phyloP scores from a whole-genome alignment of 2,888 invertebrate species.

The Orthosia incerta region DNA sequence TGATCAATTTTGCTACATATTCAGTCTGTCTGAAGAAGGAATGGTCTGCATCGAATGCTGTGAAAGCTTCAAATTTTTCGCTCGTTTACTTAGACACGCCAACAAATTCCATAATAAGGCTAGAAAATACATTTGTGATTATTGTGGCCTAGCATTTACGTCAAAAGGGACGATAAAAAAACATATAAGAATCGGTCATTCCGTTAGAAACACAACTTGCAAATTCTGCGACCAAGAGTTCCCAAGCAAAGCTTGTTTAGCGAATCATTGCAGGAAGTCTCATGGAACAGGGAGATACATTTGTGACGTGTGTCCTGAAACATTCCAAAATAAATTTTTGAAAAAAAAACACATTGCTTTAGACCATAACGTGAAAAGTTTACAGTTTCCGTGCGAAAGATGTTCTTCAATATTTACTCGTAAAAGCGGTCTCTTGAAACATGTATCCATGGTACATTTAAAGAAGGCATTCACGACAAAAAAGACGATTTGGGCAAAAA shows the following conservation, averaged over 20 bases:
- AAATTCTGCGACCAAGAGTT: constrained; percentile 47
- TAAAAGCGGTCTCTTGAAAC: constrained; percentile 34
- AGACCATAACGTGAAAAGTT: constrained; percentile 30
- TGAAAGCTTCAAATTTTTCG: constrained; percentile 73
- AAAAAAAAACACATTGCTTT: constrained; percentile 30
- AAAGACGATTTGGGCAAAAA: constrained; percentile 46
- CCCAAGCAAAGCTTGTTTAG: constrained; percentile 23
- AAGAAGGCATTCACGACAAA: constrained; percentile 59
- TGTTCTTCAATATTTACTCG: constrained; percentile 40
- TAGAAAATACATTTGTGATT: constrained; percentile 72
- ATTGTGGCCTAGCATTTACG: constrained; percentile 73
- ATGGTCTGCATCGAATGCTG: constrained; percentile 74
- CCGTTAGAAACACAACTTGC: constrained; percentile 38
- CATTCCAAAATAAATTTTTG: constrained; percentile 37
- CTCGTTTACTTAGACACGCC: constrained; percentile 71
- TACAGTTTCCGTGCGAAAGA: constrained; percentile 38
- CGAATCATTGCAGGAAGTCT: constrained; percentile 40
- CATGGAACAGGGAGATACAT: constrained; percentile 46
- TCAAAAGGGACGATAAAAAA: constrained; percentile 70
- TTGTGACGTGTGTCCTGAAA: constrained; percentile 49
- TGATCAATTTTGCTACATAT: constrained; percentile 64
- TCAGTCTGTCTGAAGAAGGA: constrained; percentile 71
- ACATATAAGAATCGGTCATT: constrained; percentile 69
- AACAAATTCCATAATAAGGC: constrained; percentile 71
- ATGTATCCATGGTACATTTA: constrained; percentile 40